A percentile compares a stretch with the other conserved stretches of the same genome.
These are phyloP conservation scores for Cepaea hortensis DNA, from an alignment of 2,888 invertebrate genomes.

Conservation along the genomic window DNA sequence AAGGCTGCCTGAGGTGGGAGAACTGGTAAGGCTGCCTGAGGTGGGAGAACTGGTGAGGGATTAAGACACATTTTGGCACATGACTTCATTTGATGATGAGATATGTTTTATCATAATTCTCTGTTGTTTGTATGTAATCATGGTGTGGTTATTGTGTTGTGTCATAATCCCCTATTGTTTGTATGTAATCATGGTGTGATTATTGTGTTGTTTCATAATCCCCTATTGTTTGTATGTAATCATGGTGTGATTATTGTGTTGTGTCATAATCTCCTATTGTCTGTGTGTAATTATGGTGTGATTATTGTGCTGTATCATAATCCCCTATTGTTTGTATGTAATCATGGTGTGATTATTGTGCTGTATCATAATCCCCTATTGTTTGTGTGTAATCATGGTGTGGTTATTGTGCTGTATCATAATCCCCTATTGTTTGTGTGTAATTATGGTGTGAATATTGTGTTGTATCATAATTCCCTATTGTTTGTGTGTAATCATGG, in stretches of 20 bases:
- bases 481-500: background rate
- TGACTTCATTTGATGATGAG: too few relatives aligned
- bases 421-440: too few relatives aligned
- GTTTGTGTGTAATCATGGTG: background rate
- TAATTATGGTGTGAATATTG: too few relatives aligned
- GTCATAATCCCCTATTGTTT: background rate
- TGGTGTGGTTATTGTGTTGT: background rate
- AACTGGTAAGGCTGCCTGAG: too few relatives aligned
- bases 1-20: too few relatives aligned
- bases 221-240: conserved; percentile 99
- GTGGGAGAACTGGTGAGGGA: too few relatives aligned
- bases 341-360: conserved; percentile 43
- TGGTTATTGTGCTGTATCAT: conserved; percentile 43
- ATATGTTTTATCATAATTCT: too few relatives aligned
- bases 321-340: background rate
- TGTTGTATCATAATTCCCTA: background rate
- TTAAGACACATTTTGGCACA: too few relatives aligned
- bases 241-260: conserved; percentile 76
- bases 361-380: conserved; percentile 86
- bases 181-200: background rate
- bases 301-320: conserved; percentile 24
- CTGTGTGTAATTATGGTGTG: background rate
- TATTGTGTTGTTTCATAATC: conserved; percentile 86
- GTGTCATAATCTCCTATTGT: background rate
- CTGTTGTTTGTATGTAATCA: too few relatives aligned